A percentile compares a stretch with the other conserved stretches of the same genome.
phyloP scores from a whole-genome alignment of 2,113 vertebrate species.

The Anhinga anhinga region DNA sequence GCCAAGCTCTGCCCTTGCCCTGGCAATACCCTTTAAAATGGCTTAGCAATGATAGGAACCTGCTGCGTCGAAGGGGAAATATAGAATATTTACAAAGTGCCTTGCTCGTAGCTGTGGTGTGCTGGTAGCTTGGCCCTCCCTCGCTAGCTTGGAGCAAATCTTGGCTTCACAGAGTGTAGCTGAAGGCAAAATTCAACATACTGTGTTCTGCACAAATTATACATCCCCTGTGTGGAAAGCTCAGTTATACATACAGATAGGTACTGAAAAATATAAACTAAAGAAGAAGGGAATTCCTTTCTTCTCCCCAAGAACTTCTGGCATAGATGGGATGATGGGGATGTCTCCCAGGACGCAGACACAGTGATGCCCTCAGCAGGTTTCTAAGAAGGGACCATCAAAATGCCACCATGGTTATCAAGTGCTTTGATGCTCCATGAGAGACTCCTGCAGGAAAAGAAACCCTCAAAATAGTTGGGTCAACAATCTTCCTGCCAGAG shows the following conservation, averaged over 20 bases:
- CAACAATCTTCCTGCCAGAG: neutral
- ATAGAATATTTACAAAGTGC: neutral
- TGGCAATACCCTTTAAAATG: neutral
- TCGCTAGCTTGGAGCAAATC: neutral
- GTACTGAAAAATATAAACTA: neutral
- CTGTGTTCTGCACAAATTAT: neutral
- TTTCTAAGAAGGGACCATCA: neutral
- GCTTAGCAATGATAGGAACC: neutral
- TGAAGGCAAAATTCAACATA: neutral
- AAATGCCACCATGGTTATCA: accelerated
- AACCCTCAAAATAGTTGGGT: neutral
- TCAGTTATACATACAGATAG: neutral
- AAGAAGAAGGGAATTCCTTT: neutral
- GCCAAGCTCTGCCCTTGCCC: neutral
- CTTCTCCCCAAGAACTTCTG: neutral
- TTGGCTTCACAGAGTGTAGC: neutral
- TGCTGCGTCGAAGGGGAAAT: neutral
- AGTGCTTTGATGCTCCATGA: neutral
- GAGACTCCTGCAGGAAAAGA: neutral
- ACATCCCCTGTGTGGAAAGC: neutral
- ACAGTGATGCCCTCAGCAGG: neutral
- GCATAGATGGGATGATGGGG: neutral
- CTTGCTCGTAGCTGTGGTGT: accelerated
- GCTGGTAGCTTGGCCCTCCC: neutral
- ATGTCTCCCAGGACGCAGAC: neutral